A percentile compares a stretch with the other conserved stretches of the same genome.
phyloP scores from a whole-genome alignment of 2,113 vertebrate genomes.

The Speoplatyrhinus poulsoni region DNA sequence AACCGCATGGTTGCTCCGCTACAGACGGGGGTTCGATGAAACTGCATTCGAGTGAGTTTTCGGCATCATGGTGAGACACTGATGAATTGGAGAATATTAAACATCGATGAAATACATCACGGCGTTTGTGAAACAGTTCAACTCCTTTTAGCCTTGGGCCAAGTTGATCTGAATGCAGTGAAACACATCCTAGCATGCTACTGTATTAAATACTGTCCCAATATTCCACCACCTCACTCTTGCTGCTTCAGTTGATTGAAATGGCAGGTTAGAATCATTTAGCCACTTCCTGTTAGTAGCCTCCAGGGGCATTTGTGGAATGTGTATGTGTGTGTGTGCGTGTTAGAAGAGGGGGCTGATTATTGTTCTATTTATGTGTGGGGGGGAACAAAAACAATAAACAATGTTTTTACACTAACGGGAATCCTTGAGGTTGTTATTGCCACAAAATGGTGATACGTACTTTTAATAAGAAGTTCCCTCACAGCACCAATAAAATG shows the following conservation, averaged over 20 bases:
- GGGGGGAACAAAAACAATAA: neutral
- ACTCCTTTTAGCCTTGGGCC: too few relatives aligned
- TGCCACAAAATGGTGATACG: neutral
- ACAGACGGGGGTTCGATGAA: conserved; percentile 81
- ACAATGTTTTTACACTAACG: neutral
- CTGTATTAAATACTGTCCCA: too few relatives aligned
- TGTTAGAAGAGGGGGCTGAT: neutral
- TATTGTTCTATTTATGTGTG: neutral
- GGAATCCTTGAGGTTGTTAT: neutral
- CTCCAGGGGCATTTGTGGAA: conserved; percentile 16
- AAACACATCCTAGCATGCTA: too few relatives aligned
- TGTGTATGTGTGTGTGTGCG: conserved; percentile 2
- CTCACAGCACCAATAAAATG: neutral
- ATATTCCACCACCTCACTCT: neutral
- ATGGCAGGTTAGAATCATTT: conserved; percentile 16
- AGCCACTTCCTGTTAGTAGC: conserved; percentile 19
- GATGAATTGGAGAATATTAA: neutral
- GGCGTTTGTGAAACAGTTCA: too few relatives aligned
- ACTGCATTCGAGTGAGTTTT: conserved; percentile 84
- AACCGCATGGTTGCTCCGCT: conserved; percentile 83
- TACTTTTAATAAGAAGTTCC: neutral
- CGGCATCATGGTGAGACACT: conserved; percentile 84
- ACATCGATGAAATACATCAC: too few relatives aligned
- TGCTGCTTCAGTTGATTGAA: neutral
- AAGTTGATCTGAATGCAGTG: too few relatives aligned